These are phyloP conservation scores for Arothron firmamentum DNA, from an alignment of 2,113 vertebrate genomes.

Conservation along the genomic window DNA sequence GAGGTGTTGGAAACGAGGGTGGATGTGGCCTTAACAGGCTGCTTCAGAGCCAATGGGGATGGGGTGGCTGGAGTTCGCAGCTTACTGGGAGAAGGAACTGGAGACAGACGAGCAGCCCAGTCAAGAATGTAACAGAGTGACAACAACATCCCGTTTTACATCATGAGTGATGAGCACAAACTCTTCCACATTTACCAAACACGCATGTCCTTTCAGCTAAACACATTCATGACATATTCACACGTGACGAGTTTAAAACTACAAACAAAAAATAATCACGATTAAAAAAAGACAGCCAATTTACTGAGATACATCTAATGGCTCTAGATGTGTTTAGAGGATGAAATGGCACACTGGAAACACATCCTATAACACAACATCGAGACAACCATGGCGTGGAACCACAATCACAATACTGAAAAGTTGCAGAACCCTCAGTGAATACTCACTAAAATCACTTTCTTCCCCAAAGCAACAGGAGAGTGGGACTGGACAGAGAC, in stretches of 20 bases:
- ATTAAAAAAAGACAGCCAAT: neutral
- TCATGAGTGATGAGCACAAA: too few relatives aligned
- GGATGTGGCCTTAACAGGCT: constrained; percentile 89
- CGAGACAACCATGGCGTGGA: constrained; percentile 44
- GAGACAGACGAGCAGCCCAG: constrained; percentile 37
- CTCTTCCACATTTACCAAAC: neutral
- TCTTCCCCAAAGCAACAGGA: constrained; percentile 83
- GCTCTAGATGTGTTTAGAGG: constrained; percentile 19
- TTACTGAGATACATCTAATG: constrained; percentile 7
- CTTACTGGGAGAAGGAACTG: constrained; percentile 95
- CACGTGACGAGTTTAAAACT: constrained; percentile 21
- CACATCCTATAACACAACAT: constrained; percentile 40
- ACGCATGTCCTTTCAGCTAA: neutral
- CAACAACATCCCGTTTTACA: neutral
- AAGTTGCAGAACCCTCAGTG: constrained; percentile 56
- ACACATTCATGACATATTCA: constrained; percentile 25
- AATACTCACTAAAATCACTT: constrained; percentile 81
- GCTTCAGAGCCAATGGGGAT: constrained; percentile 90
- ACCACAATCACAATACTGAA: constrained; percentile 53
- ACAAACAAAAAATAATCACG: neutral
- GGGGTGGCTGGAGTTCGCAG: constrained; percentile 87
- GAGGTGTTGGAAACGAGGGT: constrained; percentile 80
- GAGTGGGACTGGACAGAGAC: constrained; percentile 75
- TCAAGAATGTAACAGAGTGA: constrained; percentile 1
- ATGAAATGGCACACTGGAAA: constrained; percentile 44